A percentile compares a stretch with the other conserved stretches of the same genome.
These are phyloP conservation scores for Pangasius krempfi DNA, from an alignment of 2,797 vertebrate genomes.

Conservation along the genomic window DNA sequence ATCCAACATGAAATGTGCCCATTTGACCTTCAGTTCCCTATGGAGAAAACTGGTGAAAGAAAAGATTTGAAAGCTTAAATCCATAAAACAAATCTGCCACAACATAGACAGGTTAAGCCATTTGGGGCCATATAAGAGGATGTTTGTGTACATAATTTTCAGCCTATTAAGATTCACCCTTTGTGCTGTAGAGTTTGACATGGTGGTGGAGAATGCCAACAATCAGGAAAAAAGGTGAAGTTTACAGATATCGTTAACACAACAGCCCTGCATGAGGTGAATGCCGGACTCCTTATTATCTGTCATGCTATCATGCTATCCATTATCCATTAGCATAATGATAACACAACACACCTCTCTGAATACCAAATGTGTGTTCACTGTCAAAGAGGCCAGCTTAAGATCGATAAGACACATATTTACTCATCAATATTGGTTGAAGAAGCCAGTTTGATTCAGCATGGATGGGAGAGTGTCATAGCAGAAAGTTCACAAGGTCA, in stretches of 20 bases:
- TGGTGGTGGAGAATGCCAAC: not conserved
- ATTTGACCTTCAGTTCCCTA: conserved; percentile 22
- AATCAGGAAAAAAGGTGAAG: conserved; percentile 20
- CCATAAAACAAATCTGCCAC: not conserved
- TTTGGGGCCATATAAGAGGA: not conserved
- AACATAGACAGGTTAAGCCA: not conserved
- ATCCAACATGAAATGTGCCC: not conserved
- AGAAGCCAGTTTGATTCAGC: conserved; percentile 65
- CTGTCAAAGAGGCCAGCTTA: conserved; percentile 68
- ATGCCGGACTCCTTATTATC: conserved; percentile 73
- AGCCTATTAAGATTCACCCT: conserved; percentile 38
- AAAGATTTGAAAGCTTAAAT: not conserved
- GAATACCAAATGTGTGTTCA: conserved; percentile 75
- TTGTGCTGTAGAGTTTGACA: conserved; percentile 21
- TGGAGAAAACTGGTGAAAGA: conserved; percentile 1
- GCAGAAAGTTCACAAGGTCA: conserved; percentile 43
- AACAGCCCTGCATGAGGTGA: conserved; percentile 72
- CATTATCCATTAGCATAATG: conserved; percentile 73
- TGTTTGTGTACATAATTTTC: conserved; percentile 38
- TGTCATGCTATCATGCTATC: conserved; percentile 56
- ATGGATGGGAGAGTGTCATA: conserved; percentile 14
- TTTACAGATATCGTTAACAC: conserved; percentile 73
- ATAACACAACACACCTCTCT: conserved; percentile 55
- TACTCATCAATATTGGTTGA: conserved; percentile 73
- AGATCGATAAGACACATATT: conserved; percentile 79